These are phyloP conservation scores for Caenorhabditis elegans DNA, from an alignment of 1,140 invertebrate genomes.

Conservation along the genomic window WBcel235 BX284606.5:12806501-12807000, in stretches of 20 bases:
- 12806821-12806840: neutral
- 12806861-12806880: too few relatives aligned
- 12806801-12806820: too few relatives aligned
- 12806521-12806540: neutral
- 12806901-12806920: neutral
- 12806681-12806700: neutral
- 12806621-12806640: neutral
- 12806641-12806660: slow-evolving; percentile 8
- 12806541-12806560: too few relatives aligned
- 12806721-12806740: neutral
- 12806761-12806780: neutral
- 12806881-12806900: neutral
- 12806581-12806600: neutral
- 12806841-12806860: neutral
- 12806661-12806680: neutral
- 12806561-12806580: neutral
- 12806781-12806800: too few relatives aligned
- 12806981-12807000: too few relatives aligned
- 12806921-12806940: too few relatives aligned
- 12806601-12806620: neutral
- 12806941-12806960: too few relatives aligned
- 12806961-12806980: too few relatives aligned
- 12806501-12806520: neutral
- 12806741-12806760: neutral
- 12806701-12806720: neutral